Percentiles rank a stretch among this genome's conserved stretches.
Conservation (phyloP, 2,113 vertebrate genomes). For the Eurypyga helias region DNA sequence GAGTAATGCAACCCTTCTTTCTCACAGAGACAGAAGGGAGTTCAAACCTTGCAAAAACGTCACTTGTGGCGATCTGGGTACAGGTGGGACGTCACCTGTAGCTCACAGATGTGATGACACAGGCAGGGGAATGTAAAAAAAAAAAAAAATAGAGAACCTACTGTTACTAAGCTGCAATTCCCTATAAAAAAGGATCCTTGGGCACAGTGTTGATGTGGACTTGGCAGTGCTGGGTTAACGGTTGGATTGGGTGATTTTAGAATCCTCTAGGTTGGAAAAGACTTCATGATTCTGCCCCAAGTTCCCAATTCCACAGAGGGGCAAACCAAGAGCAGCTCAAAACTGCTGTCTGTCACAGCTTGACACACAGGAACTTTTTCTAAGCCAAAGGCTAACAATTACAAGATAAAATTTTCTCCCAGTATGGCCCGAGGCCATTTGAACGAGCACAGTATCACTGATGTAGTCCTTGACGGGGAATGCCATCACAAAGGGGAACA, state of each 20-base stretch:
- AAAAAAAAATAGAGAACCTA: not conserved
- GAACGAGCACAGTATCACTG: not conserved
- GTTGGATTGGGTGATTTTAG: too few relatives aligned
- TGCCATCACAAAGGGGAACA: not conserved
- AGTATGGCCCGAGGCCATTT: not conserved
- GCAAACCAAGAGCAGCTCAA: not conserved
- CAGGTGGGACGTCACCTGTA: not conserved
- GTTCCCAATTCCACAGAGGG: not conserved
- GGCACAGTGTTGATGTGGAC: too few relatives aligned
- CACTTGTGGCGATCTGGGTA: not conserved
- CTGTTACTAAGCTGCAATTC: not conserved
- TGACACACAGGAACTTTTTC: not conserved
- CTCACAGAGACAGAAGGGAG: not conserved
- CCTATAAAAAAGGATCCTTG: not conserved
- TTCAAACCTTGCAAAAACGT: not conserved
- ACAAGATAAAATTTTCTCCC: not conserved
- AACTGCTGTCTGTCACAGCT: not conserved
- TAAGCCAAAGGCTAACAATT: not conserved
- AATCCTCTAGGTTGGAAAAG: too few relatives aligned
- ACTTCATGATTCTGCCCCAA: too few relatives aligned
- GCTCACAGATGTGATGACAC: not conserved
- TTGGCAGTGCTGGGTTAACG: too few relatives aligned
- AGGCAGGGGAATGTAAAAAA: not conserved
- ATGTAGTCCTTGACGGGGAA: not conserved
- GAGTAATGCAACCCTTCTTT: not conserved